Percentiles rank a stretch among this genome's conserved stretches.
These are phyloP conservation scores for Capitulum mitella DNA, from an alignment of 2,888 invertebrate genomes.

Conservation along the genomic window DNA sequence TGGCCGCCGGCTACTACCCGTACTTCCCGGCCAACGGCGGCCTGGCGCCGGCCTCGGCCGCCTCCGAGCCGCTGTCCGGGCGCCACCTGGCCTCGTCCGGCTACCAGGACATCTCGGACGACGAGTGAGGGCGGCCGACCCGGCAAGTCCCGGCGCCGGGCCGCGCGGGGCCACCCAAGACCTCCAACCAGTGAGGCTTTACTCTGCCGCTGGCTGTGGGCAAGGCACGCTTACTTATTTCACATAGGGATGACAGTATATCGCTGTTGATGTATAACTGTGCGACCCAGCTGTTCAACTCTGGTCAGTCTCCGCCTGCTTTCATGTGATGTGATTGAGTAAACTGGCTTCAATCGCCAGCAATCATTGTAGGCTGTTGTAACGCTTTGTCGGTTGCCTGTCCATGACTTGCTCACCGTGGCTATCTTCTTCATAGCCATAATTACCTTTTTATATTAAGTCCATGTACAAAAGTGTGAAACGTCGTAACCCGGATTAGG, in stretches of 20 bases:
- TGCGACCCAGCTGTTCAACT: conserved; percentile 14
- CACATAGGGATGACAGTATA: not conserved
- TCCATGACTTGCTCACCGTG: conserved; percentile 22
- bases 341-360: not conserved
- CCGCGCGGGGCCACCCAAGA: not conserved
- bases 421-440: conserved; percentile 14
- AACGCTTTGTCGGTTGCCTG: conserved; percentile 19
- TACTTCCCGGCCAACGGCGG: conserved; percentile 1
- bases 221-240: not conserved
- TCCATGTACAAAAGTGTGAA: conserved; percentile 18
- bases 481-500: not conserved
- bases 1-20: conserved; percentile 5
- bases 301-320: conserved; percentile 14
- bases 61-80: not conserved
- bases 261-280: conserved; percentile 10
- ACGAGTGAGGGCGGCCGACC: not conserved
- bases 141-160: too few species aligned
- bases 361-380: not conserved
- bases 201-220: too few species aligned
- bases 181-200: too few species aligned
- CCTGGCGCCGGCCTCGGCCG: not conserved
- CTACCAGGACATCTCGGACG: conserved; percentile 25
- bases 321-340: conserved; percentile 19
- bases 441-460: conserved; percentile 23
- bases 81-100: not conserved